Conservation (phyloP, 2,888 invertebrate species). For the Pseudoips prasinana region DNA sequence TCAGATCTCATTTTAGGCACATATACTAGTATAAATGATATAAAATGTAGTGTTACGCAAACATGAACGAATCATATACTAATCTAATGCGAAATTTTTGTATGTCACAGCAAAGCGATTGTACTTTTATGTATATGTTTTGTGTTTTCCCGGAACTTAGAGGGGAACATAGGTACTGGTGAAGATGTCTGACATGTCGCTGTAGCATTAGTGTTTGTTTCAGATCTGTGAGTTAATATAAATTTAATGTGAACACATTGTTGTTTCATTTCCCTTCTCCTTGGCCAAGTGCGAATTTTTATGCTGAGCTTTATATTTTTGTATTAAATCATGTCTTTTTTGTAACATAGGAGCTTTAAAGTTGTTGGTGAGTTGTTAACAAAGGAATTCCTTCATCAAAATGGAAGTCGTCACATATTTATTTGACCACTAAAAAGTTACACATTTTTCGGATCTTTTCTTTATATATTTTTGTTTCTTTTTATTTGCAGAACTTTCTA, state of each 20-base stretch:
- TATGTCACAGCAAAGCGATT: slow-evolving; percentile 45
- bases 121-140: slow-evolving; percentile 29
- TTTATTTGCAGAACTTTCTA: no score
- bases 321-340: slow-evolving; percentile 1
- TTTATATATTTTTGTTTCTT: no score
- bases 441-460: no score
- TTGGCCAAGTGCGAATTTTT: slow-evolving; percentile 48
- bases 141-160: slow-evolving; percentile 24
- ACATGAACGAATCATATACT: slow-evolving; percentile 30
- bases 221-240: slow-evolving; percentile 79
- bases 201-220: slow-evolving; percentile 59
- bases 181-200: slow-evolving; percentile 30
- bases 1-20: slow-evolving; percentile 9
- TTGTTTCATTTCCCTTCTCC: slow-evolving; percentile 67
- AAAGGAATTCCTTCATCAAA: no score
- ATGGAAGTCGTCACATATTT: no score
- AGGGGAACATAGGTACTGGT: slow-evolving; percentile 25
- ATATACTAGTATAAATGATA: background rate
- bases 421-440: no score
- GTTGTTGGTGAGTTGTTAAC: no score
- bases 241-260: slow-evolving; percentile 74
- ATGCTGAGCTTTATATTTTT: slow-evolving; percentile 17
- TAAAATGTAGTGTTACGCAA: slow-evolving; percentile 1
- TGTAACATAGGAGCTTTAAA: no score
- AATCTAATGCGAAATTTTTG: slow-evolving; percentile 42